A percentile compares a stretch with the other conserved stretches of the same genome.
Evolutionary conservation across 2,888 invertebrate genomes (phyloP).

Genomic region (Eupithecia vulgata): DNA sequence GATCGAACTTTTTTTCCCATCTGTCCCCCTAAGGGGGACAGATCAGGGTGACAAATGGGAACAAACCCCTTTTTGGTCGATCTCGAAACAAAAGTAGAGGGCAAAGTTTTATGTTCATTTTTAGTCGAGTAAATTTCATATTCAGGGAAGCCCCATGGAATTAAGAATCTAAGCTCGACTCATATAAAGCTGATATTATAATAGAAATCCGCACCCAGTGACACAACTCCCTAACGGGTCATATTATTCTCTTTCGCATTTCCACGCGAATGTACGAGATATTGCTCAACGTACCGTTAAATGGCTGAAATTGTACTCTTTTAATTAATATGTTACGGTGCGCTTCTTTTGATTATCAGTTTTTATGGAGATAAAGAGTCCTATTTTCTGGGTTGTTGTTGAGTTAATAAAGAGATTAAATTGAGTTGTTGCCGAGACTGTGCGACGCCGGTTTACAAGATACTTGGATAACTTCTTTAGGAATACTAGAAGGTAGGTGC

Average conservation of each 20-base stretch:
- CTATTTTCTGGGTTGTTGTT: conserved; percentile 20
- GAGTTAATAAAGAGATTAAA: conserved; percentile 13
- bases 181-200: conserved; percentile 8
- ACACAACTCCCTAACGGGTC: conserved; percentile 52
- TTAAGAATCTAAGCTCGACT: background rate
- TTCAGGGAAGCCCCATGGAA: background rate
- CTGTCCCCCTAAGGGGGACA: no score
- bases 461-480: background rate
- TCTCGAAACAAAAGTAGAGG: no score
- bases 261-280: conserved; percentile 59
- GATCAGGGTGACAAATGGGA: no score
- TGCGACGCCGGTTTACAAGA: background rate
- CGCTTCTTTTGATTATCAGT: conserved; percentile 43
- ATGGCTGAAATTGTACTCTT: conserved; percentile 67
- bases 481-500: no score
- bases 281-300: conserved; percentile 67
- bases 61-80: no score
- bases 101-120: background rate
- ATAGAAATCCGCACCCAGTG: background rate
- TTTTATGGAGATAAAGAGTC: conserved; percentile 23
- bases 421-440: background rate
- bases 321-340: conserved; percentile 64
- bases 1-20: no score
- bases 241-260: conserved; percentile 78
- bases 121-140: background rate